Base-by-base conservation (phyloP, 2,113 vertebrate species). In the Tragelaphus strepsiceros region DNA sequence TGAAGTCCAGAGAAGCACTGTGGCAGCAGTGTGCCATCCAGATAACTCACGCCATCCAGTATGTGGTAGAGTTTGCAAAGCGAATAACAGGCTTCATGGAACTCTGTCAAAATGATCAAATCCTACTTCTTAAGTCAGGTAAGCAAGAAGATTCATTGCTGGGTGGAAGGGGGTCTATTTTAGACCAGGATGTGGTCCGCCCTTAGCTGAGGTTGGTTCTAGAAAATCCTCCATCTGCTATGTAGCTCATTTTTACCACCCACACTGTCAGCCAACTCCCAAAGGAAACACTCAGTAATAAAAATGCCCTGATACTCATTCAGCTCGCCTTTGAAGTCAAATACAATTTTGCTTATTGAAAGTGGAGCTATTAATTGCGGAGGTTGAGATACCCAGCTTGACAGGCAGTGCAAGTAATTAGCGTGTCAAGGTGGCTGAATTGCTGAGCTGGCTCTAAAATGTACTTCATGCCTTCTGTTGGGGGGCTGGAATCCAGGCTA, bases 11-110 rank as follows among this genome's bases (percentile, higher is more conserved):
- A 98, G 99, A 99, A 98, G 99, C 99, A 59, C 98, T 99, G 98
- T 99, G 99, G 99, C 99, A 99, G 98, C 99, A 99, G 96, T 99
- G 99, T 98, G 99, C 99, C 97, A 99, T 99, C 98, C 99, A 99
- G 99, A 99, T 99, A 98, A 99, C 99, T 46, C 99, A 99, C 9
- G 99, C 99, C 74, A 99, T 99, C 98, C 99, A 99, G 98, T 99
- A 99, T 0, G 99, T 99, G 97, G 99, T 99, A 84, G 99, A 99
- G 99, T 99, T 99, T 89, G 99, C 99, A 71, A 99, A 99, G 99
- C 99, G 99, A 97, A 99, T 99, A 99, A 99, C 99, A 82, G 99
- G 99, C 96, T 99, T 99, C 99, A 99, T 99, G 99, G 99, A 99
- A 96, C 99, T 99, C 97, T 99, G 99, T 99, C 99, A 99, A 98